Evolutionary conservation across 1,140 invertebrate species (phyloP).

Genomic region (Rhagoletis pomonella): DNA sequence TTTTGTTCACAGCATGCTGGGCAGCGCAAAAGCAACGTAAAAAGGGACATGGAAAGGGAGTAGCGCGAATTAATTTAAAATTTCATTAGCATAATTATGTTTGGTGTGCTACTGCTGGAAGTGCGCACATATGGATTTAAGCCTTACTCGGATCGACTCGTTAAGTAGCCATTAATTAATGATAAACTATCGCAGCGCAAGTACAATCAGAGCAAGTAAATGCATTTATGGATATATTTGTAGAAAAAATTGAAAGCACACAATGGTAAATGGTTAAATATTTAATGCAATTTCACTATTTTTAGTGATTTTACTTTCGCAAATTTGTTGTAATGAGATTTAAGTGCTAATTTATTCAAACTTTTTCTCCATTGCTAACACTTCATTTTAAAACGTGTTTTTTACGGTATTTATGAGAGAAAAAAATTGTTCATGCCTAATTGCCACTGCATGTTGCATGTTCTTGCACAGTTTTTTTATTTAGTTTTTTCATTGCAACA

Average conservation of each 20-base stretch:
- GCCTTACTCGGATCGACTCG: too few relatives aligned
- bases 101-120: constrained; percentile 5
- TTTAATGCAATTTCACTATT: too few relatives aligned
- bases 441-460: neutral
- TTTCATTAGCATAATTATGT: constrained; percentile 36
- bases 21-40: too few relatives aligned
- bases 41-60: constrained; percentile 39
- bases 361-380: too few relatives aligned
- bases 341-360: neutral
- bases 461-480: neutral
- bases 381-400: too few relatives aligned
- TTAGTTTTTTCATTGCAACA: neutral
- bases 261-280: too few relatives aligned
- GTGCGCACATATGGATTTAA: too few relatives aligned
- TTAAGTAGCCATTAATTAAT: constrained; percentile 41
- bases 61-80: constrained; percentile 44
- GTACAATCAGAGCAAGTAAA: neutral
- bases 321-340: neutral
- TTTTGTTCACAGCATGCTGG: too few relatives aligned
- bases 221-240: neutral
- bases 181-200: neutral
- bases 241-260: neutral
- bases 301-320: constrained; percentile 38
- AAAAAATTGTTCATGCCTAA: too few relatives aligned
- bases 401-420: too few relatives aligned